Conservation (phyloP, 2,113 vertebrate genomes). For the Microcebus tavaratra region DNA sequence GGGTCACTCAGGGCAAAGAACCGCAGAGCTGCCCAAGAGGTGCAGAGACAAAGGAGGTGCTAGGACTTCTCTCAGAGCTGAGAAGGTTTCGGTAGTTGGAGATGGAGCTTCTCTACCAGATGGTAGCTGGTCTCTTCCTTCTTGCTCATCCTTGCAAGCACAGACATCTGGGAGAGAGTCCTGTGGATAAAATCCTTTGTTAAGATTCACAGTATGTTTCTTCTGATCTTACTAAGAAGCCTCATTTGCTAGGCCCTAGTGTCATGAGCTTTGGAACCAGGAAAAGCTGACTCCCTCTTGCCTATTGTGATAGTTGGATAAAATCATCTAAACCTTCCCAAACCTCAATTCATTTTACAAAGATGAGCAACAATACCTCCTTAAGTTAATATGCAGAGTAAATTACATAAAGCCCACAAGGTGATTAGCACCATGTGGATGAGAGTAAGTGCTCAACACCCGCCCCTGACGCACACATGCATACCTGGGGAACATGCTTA, state of each 20-base stretch:
- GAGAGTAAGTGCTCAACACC: not conserved
- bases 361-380: not conserved
- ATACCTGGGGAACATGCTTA: not conserved
- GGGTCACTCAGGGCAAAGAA: not conserved
- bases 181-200: not conserved
- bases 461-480: fast-evolving
- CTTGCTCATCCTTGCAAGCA: not conserved
- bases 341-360: not conserved
- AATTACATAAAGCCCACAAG: not conserved
- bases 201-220: not conserved
- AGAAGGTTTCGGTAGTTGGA: not conserved
- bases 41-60: not conserved
- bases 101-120: not conserved
- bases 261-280: not conserved
- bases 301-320: not conserved
- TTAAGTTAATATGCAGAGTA: not conserved
- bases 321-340: not conserved
- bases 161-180: not conserved
- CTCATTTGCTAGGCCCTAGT: not conserved
- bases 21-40: not conserved
- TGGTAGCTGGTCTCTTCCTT: not conserved
- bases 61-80: not conserved
- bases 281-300: not conserved
- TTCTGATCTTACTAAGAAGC: not conserved
- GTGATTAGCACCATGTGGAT: not conserved